Percentiles rank a stretch among this genome's conserved stretches.
Evolutionary conservation across 2,113 vertebrate species (phyloP).

Genomic region (Gavialis gangeticus): DNA sequence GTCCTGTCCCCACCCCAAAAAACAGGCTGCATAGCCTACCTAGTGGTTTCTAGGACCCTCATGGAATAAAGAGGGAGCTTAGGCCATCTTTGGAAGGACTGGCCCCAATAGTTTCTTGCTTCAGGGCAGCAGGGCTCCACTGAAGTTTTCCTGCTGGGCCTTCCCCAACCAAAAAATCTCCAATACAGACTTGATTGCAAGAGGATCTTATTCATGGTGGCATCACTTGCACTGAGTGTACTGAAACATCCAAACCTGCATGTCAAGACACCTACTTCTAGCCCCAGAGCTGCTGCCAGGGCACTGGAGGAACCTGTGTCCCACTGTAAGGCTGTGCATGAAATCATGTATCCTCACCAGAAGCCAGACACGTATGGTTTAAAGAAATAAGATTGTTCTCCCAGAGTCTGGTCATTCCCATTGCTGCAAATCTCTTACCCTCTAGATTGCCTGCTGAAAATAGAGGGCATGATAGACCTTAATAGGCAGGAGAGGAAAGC

Average conservation of each 20-base stretch:
- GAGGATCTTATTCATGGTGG: not conserved
- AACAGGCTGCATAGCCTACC: not conserved
- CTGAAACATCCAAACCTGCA: not conserved
- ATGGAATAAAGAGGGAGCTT: no score
- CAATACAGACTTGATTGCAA: not conserved
- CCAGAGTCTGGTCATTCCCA: not conserved
- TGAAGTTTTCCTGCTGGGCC: not conserved
- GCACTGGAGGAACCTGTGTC: not conserved
- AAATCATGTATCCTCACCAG: not conserved
- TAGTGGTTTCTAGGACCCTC: not conserved
- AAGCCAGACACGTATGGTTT: not conserved
- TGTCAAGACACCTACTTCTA: not conserved
- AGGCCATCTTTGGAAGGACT: not conserved
- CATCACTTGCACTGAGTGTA: not conserved
- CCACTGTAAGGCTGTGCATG: not conserved
- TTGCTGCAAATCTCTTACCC: not conserved
- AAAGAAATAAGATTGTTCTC: not conserved
- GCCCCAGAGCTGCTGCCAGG: not conserved
- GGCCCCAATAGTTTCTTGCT: not conserved
- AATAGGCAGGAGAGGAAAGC: not conserved
- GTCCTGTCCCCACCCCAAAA: not conserved
- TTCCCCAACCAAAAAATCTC: not conserved
- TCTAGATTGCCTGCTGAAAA: no score
- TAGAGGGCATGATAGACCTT: not conserved
- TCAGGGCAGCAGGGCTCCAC: not conserved